phyloP scores from a whole-genome alignment of 1,140 invertebrate species.

The Cecropterus lyciades region DNA sequence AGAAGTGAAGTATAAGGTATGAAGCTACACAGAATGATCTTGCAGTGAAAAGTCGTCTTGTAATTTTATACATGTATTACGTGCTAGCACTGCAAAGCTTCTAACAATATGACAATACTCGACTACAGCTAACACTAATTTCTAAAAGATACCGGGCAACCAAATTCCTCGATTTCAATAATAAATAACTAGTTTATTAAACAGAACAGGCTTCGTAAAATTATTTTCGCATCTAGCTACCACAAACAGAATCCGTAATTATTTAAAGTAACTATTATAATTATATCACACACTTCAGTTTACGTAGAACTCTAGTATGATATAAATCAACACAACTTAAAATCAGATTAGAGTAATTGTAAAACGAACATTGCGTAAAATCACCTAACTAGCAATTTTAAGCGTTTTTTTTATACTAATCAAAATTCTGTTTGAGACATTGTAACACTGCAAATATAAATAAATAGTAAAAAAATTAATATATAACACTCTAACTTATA shows the following conservation, averaged over 20 bases:
- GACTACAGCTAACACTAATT: conserved; percentile 67
- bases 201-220: conserved; percentile 56
- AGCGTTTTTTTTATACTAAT: conserved; percentile 49
- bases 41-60: conserved; percentile 33
- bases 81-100: conserved; percentile 73
- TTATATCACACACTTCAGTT: conserved; percentile 79
- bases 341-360: conserved; percentile 55
- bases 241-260: conserved; percentile 67
- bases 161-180: conserved; percentile 63
- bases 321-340: conserved; percentile 59
- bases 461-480: conserved; percentile 79
- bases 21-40: conserved; percentile 37
- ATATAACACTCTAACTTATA: conserved; percentile 83
- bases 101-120: conserved; percentile 71
- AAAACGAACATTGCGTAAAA: conserved; percentile 55
- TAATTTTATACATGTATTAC: conserved; percentile 46
- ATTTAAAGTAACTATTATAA: conserved; percentile 57
- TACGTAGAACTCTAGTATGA: conserved; percentile 67
- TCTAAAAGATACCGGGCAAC: conserved; percentile 74
- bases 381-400: conserved; percentile 66
- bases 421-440: conserved; percentile 67
- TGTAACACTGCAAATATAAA: conserved; percentile 69
- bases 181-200: conserved; percentile 74
- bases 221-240: conserved; percentile 74
- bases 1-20: conserved; percentile 15